These are phyloP conservation scores for Amazona guildingii DNA, from an alignment of 2,113 vertebrate species.

Conservation along the genomic window DNA sequence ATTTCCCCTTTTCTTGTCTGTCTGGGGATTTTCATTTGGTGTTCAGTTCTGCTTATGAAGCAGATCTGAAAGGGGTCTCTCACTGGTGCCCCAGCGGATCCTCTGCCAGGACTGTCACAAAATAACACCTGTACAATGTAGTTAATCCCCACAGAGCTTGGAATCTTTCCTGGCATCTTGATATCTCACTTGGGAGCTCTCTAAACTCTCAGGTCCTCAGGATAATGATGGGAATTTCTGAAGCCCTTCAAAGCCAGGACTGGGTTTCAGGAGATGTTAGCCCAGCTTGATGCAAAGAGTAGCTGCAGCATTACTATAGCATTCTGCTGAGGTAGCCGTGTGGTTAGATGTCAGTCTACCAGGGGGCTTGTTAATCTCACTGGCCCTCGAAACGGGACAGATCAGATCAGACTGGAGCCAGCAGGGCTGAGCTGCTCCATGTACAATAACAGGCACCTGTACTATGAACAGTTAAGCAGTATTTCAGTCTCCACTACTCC, in stretches of 20 bases:
- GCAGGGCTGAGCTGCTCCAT: background rate
- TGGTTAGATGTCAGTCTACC: background rate
- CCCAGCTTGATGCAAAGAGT: background rate
- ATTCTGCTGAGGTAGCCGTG: background rate
- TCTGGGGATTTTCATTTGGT: accelerated
- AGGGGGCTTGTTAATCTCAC: background rate
- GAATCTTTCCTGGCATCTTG: background rate
- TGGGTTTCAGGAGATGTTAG: background rate
- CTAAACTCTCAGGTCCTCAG: background rate
- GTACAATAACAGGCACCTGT: background rate
- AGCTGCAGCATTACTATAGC: background rate
- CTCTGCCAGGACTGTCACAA: background rate
- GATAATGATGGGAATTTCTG: background rate
- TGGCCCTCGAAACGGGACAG: background rate
- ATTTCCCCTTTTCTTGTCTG: background rate
- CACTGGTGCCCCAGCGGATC: background rate
- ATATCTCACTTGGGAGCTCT: background rate
- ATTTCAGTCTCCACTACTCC: background rate
- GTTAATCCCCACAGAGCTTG: background rate
- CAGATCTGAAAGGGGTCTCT: background rate
- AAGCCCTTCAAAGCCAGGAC: background rate
- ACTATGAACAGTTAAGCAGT: background rate
- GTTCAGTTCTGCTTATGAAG: background rate
- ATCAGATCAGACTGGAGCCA: background rate
- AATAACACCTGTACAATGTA: background rate